Conservation (phyloP, 2,113 vertebrate genomes). For the Petrocephalus microphthalmus region DNA sequence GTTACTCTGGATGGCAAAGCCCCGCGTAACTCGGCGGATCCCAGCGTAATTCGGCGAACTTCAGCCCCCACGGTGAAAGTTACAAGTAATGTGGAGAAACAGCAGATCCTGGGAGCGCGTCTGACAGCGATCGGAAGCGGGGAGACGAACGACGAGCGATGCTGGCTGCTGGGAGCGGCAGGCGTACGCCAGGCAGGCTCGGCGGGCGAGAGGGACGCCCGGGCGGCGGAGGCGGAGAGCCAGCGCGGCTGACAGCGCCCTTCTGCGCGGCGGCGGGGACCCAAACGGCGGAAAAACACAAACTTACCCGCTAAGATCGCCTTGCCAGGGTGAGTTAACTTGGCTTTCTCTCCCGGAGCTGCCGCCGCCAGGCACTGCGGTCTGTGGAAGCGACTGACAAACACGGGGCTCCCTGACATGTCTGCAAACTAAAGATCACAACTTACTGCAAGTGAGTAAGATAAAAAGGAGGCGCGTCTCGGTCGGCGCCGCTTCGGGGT, state of each 20-base stretch:
- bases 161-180: neutral
- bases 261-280: neutral
- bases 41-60: neutral
- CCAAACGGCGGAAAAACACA: neutral
- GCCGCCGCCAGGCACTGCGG: slow-evolving; percentile 62
- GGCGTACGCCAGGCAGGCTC: neutral
- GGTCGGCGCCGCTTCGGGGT: neutral
- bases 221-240: neutral
- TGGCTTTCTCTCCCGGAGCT: slow-evolving; percentile 62
- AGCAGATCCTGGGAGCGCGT: neutral
- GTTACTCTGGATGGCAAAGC: neutral
- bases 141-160: neutral
- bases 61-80: neutral
- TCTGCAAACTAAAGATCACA: slow-evolving; percentile 14
- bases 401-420: slow-evolving; percentile 47
- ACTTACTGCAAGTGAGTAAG: neutral
- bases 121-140: neutral
- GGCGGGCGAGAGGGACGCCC: neutral
- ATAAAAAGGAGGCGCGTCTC: neutral
- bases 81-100: neutral
- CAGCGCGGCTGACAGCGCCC: neutral
- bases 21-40: neutral
- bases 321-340: slow-evolving; percentile 76
- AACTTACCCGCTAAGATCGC: slow-evolving; percentile 75
- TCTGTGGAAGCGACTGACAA: slow-evolving; percentile 47